Percentiles rank a stretch among this genome's conserved stretches.
These are phyloP conservation scores for Wasmannia auropunctata DNA, from an alignment of 1,140 invertebrate genomes.

Conservation along the genomic window DNA sequence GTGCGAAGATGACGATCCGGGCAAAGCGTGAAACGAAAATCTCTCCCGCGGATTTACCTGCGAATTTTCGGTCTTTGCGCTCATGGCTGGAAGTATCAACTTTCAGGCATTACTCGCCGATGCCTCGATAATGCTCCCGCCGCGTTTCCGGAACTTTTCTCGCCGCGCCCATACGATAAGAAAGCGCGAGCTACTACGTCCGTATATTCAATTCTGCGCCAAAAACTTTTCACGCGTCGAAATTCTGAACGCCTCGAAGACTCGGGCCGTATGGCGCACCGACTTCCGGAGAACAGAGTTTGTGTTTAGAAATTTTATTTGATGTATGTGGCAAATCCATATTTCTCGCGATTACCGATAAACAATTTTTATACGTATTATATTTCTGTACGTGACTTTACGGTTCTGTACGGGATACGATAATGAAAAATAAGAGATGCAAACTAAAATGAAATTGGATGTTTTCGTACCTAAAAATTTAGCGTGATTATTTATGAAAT, in stretches of 20 bases:
- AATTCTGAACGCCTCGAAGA: conserved; percentile 11
- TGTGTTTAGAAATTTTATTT: conserved; percentile 6
- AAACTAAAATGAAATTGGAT: background rate
- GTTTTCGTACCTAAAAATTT: background rate
- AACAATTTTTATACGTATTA: background rate
- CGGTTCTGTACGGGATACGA: background rate
- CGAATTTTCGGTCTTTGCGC: conserved; percentile 1
- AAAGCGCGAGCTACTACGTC: background rate
- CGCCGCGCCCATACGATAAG: background rate
- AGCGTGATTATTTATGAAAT: background rate
- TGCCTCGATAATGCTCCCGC: conserved; percentile 28
- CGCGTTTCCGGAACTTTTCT: conserved; percentile 47
- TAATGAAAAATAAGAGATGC: background rate
- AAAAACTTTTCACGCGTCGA: conserved; percentile 40
- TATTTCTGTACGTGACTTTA: background rate
- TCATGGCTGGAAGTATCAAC: conserved; percentile 11
- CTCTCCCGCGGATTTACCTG: background rate
- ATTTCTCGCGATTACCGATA: background rate
- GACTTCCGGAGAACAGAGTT: background rate
- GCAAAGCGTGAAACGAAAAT: conserved; percentile 17
- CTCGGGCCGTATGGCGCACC: background rate
- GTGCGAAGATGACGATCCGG: background rate
- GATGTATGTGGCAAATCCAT: background rate
- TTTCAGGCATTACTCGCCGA: conserved; percentile 27
- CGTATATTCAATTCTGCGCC: conserved; percentile 13